phyloP scores from a whole-genome alignment of 1,140 invertebrate genomes.

The Helicoverpa armigera region DNA sequence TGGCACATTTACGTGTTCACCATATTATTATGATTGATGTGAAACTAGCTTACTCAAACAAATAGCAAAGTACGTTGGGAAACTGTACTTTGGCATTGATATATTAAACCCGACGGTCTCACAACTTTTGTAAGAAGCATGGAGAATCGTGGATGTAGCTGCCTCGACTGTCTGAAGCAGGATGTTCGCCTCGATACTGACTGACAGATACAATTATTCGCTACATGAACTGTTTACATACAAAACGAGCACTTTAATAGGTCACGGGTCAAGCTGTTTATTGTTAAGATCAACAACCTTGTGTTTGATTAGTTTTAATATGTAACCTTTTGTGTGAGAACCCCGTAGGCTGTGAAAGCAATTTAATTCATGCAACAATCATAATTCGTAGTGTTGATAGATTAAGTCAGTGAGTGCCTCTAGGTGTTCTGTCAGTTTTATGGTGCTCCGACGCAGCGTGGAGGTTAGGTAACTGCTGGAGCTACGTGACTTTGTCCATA shows the following conservation, averaged over 20 bases:
- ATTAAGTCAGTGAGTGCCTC: slow-evolving; percentile 28
- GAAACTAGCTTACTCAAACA: slow-evolving; percentile 38
- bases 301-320: slow-evolving; percentile 55
- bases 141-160: slow-evolving; percentile 25
- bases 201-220: slow-evolving; percentile 51
- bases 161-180: background rate
- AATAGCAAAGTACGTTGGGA: slow-evolving; percentile 14
- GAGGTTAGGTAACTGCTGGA: slow-evolving; percentile 40
- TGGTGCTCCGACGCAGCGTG: background rate
- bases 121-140: background rate
- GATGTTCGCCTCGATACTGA: slow-evolving; percentile 3
- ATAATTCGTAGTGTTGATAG: slow-evolving; percentile 33
- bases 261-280: slow-evolving; percentile 47
- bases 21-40: slow-evolving; percentile 37
- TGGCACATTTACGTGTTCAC: slow-evolving; percentile 28
- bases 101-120: slow-evolving; percentile 16
- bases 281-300: slow-evolving; percentile 55
- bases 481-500: slow-evolving; percentile 6
- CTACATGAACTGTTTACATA: slow-evolving; percentile 37
- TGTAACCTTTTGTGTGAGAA: slow-evolving; percentile 50
- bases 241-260: slow-evolving; percentile 31
- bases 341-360: slow-evolving; percentile 53
- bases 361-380: slow-evolving; percentile 36
- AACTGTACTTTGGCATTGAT: slow-evolving; percentile 36
- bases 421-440: slow-evolving; percentile 18